A percentile compares a stretch with the other conserved stretches of the same genome.
These are phyloP conservation scores for Momotus momota DNA, from an alignment of 2,797 vertebrate species.

Conservation along the genomic window DNA sequence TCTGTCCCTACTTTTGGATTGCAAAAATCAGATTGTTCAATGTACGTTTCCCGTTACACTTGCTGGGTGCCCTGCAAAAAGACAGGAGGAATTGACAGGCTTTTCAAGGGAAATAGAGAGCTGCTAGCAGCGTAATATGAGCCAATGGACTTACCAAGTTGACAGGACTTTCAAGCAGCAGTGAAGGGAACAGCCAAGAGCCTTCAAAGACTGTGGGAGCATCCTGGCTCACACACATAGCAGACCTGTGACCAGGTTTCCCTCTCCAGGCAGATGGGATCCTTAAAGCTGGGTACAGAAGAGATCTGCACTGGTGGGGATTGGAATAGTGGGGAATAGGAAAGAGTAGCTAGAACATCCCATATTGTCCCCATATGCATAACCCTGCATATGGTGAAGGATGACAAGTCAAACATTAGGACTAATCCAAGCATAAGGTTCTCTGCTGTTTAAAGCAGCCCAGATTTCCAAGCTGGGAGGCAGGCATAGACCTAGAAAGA, in stretches of 20 bases:
- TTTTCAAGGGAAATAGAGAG: neutral
- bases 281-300: neutral
- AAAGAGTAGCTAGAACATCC: neutral
- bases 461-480: neutral
- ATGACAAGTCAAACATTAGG: neutral
- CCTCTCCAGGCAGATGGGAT: neutral
- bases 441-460: neutral
- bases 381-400: neutral
- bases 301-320: neutral
- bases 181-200: neutral
- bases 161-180: neutral
- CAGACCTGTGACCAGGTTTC: neutral
- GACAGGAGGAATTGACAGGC: neutral
- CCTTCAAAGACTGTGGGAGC: neutral
- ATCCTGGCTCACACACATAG: neutral
- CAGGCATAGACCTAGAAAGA: neutral
- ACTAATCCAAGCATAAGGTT: neutral
- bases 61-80: neutral
- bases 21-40: neutral
- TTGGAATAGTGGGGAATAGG: neutral
- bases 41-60: neutral
- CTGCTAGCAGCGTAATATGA: neutral
- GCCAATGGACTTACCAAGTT: neutral
- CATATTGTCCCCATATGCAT: neutral
- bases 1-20: neutral